A percentile compares a stretch with the other conserved stretches of the same genome.
phyloP scores from a whole-genome alignment of 1,140 invertebrate species.

The Leptopilina clavipes region DNA sequence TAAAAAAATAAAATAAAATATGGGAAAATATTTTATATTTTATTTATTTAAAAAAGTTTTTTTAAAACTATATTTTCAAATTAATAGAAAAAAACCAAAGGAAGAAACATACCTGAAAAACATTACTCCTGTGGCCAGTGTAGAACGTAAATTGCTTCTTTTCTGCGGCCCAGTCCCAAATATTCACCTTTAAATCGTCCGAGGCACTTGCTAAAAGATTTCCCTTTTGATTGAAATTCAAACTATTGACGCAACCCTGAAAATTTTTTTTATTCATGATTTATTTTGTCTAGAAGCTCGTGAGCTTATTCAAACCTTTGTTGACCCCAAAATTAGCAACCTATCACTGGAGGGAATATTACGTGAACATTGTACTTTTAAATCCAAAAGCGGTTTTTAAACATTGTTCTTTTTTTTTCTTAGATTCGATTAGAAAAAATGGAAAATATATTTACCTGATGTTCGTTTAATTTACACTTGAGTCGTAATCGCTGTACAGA shows the following conservation, averaged over 20 bases:
- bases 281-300: no score
- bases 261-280: no score
- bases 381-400: constrained; percentile 26
- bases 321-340: no score
- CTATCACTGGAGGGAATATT: no score
- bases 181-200: constrained; percentile 88
- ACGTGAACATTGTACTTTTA: no score
- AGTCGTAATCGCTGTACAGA: constrained; percentile 88
- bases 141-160: constrained; percentile 80
- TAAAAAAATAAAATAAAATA: no score
- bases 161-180: constrained; percentile 93
- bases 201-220: constrained; percentile 89
- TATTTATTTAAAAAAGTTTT: no score
- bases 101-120: constrained; percentile 85
- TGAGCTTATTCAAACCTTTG: no score
- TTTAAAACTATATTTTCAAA: no score
- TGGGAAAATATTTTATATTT: no score
- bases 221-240: constrained; percentile 91
- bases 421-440: no score
- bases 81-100: constrained; percentile 35
- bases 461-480: constrained; percentile 85
- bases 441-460: constrained; percentile 71
- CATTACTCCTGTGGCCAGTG: constrained; percentile 89
- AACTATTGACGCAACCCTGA: constrained; percentile 91
- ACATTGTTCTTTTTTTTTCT: constrained; percentile 33